phyloP scores from a whole-genome alignment of 2,888 invertebrate species.

The Polymixis lichenea region DNA sequence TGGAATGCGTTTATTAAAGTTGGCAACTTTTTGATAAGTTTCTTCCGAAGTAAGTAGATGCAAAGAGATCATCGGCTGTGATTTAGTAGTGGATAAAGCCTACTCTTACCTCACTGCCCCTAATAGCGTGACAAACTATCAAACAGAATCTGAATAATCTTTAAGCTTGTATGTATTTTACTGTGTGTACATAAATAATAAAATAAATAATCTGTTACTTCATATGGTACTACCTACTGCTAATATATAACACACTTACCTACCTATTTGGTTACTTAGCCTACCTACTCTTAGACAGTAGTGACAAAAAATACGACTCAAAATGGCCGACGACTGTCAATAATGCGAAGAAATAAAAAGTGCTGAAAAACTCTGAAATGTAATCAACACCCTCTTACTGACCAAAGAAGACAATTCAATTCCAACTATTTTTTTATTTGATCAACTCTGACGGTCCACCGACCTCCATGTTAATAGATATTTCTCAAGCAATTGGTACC shows the following conservation, averaged over 20 bases:
- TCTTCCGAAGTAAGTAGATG: not conserved
- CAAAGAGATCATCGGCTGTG: not conserved
- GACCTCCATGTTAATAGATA: conserved; percentile 82
- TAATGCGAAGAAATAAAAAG: not conserved
- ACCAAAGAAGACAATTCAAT: conserved; percentile 63
- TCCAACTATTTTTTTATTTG: conserved; percentile 72
- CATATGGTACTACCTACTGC: no score
- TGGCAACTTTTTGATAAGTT: not conserved
- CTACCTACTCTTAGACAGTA: not conserved
- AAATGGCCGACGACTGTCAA: not conserved
- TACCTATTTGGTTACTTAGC: no score
- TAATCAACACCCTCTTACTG: conserved; percentile 1
- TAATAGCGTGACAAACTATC: not conserved
- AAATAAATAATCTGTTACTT: no score
- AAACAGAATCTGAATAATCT: no score
- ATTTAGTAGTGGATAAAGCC: not conserved
- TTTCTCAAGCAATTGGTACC: conserved; percentile 86
- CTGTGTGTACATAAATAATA: no score
- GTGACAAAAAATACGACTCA: not conserved
- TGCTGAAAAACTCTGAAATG: not conserved
- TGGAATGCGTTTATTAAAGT: conserved; percentile 29
- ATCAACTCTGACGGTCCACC: conserved; percentile 75
- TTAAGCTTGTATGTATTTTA: no score
- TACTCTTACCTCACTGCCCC: no score
- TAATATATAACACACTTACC: no score